Percentiles rank a stretch among this genome's conserved stretches.
Conservation (phyloP, 2,797 vertebrate species). For the Falco cherrug region DNA sequence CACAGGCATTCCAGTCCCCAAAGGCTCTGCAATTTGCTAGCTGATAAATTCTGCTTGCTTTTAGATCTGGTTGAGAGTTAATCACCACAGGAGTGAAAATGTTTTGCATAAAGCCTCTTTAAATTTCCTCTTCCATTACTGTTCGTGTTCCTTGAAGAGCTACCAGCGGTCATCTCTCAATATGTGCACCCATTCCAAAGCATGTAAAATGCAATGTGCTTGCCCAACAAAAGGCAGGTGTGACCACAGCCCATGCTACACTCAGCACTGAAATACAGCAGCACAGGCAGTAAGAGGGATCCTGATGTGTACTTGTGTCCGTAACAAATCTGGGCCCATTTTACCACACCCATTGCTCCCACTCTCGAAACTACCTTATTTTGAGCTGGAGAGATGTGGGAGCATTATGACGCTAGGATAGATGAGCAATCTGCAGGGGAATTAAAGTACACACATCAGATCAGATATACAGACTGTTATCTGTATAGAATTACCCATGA, state of each 20-base stretch:
- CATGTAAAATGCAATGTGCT: accelerated
- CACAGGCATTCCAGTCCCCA: not conserved
- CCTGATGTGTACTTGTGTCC: not conserved
- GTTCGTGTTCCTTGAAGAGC: not conserved
- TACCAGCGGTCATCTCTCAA: not conserved
- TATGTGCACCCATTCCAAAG: not conserved
- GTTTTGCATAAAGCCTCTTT: not conserved
- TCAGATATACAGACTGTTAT: not conserved
- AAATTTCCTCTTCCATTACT: not conserved
- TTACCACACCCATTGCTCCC: not conserved
- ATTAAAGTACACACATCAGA: not conserved
- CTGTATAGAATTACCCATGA: not conserved
- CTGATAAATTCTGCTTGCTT: not conserved
- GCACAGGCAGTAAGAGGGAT: not conserved
- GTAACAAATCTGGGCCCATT: not conserved
- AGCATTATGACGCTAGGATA: not conserved
- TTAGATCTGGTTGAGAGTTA: not conserved
- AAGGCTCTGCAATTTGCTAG: not conserved
- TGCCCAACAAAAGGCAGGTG: not conserved
- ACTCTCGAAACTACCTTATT: not conserved
- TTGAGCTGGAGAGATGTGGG: not conserved
- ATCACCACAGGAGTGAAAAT: not conserved
- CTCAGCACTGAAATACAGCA: not conserved
- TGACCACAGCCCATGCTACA: not conserved
- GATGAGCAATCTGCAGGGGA: not conserved